Conservation (phyloP, 2,113 vertebrate species). For the Orcinus orca region DNA sequence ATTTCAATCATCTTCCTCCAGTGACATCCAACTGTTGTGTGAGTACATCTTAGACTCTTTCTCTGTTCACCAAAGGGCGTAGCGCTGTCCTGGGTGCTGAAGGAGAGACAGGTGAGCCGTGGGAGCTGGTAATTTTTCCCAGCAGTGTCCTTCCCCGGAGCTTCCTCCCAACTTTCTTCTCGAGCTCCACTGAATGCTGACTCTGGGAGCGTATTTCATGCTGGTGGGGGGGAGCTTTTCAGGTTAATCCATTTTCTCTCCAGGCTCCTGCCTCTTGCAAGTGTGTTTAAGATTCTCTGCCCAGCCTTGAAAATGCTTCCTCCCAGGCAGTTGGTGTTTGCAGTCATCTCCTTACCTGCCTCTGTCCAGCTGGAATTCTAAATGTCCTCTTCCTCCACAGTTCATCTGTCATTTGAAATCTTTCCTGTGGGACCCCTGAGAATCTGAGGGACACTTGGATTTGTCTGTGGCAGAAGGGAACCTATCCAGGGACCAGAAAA, state of each 20-base stretch:
- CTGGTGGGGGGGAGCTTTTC: neutral
- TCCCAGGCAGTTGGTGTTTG: neutral
- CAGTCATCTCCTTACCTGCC: neutral
- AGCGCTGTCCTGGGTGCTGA: neutral
- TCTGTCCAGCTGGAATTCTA: neutral
- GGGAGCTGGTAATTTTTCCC: neutral
- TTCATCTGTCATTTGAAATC: neutral
- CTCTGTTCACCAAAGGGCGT: neutral
- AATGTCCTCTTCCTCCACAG: neutral
- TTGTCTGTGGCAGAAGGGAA: neutral
- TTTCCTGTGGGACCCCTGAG: neutral
- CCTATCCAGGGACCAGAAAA: neutral
- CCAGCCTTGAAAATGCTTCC: neutral
- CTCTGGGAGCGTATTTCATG: neutral
- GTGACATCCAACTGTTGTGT: neutral
- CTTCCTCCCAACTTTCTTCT: neutral
- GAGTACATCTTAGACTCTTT: rapidly evolving
- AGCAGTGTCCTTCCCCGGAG: neutral
- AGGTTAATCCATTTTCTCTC: neutral
- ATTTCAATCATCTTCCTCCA: neutral
- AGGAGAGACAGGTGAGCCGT: neutral
- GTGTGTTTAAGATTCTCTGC: neutral
- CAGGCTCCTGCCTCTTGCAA: neutral
- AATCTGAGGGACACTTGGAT: neutral
- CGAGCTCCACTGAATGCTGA: neutral